phyloP scores from a whole-genome alignment of 2,888 invertebrate species.

The Rhopalosiphum nymphaeae region DNA sequence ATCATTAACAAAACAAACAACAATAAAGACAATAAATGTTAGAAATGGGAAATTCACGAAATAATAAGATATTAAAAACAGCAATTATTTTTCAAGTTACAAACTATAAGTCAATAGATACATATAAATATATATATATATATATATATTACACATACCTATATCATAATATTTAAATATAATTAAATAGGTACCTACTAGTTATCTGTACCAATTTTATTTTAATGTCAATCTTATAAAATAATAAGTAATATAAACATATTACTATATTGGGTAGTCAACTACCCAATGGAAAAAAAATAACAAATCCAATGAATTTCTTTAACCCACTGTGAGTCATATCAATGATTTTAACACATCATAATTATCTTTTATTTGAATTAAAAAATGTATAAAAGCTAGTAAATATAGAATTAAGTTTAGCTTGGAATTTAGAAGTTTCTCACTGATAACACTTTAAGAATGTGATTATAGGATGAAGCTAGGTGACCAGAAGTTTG shows the following conservation, averaged over 20 bases:
- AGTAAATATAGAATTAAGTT: not conserved
- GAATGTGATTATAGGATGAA: not conserved
- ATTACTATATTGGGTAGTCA: no score
- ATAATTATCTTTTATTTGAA: no score
- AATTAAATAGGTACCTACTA: not conserved
- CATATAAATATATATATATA: not conserved
- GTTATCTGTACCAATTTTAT: not conserved
- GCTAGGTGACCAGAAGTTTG: not conserved
- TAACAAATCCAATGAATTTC: not conserved
- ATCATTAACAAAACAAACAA: constrained; percentile 42
- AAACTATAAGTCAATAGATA: not conserved
- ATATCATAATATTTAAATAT: not conserved
- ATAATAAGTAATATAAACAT: not conserved
- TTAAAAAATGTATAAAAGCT: not conserved
- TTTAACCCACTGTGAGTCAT: not conserved
- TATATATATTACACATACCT: not conserved
- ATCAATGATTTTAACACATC: not conserved
- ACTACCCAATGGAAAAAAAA: not conserved
- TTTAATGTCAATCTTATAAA: not conserved
- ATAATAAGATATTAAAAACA: constrained; percentile 15
- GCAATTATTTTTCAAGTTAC: constrained; percentile 31
- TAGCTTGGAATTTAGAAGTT: not conserved
- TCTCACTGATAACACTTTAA: not conserved
- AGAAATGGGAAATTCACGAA: constrained; percentile 42
- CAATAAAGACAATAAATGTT: not conserved